Evolutionary conservation across 2,113 vertebrate species (phyloP).

Genomic region (Falcunculus frontatus): DNA sequence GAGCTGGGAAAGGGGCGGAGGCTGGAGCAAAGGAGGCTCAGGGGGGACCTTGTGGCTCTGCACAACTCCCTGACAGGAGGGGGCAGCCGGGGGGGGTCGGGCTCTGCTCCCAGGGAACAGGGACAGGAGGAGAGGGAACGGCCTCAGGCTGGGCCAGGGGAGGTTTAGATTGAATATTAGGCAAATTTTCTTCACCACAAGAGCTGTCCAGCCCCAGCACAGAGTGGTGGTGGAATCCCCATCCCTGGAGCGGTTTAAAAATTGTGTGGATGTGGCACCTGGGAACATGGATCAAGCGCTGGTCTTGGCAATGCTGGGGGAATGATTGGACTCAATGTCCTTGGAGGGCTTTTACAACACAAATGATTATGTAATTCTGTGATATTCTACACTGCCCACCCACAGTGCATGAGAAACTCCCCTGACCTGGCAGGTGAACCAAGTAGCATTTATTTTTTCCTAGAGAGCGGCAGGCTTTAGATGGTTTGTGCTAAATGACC

Average conservation of each 20-base stretch:
- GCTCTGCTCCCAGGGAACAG: neutral
- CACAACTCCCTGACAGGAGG: neutral
- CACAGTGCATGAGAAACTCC: neutral
- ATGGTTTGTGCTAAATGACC: neutral
- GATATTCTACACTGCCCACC: no score
- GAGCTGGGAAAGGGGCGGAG: neutral
- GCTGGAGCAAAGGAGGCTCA: neutral
- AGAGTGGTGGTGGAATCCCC: neutral
- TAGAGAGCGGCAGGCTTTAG: neutral
- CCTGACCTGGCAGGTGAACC: neutral
- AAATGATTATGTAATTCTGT: neutral
- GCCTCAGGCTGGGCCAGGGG: rapidly evolving
- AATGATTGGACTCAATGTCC: neutral
- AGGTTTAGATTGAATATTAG: rapidly evolving
- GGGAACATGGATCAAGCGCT: rapidly evolving
- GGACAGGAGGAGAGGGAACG: rapidly evolving
- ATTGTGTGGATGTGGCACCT: neutral
- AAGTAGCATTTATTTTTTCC: neutral
- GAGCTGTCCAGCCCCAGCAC: neutral
- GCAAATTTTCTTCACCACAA: neutral
- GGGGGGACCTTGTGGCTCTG: neutral
- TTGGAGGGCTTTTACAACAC: neutral
- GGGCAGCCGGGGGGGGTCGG: neutral
- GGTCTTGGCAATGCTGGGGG: neutral
- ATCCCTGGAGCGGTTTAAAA: neutral